phyloP scores from a whole-genome alignment of 2,797 vertebrate species.

The Argentina silus region DNA sequence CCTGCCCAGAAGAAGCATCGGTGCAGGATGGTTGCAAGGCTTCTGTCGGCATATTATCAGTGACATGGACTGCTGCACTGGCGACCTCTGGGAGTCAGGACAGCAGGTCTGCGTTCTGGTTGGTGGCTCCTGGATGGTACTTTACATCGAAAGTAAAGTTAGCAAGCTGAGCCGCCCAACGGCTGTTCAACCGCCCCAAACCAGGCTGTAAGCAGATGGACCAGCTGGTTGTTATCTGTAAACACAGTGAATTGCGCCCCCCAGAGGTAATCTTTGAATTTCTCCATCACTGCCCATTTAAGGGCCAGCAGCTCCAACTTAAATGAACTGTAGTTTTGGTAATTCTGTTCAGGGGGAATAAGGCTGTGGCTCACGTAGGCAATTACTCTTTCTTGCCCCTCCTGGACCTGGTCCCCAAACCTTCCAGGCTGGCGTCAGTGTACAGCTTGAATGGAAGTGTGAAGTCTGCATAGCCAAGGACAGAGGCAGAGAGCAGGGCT shows the following conservation, averaged over 20 bases:
- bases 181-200: no score
- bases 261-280: neutral
- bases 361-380: neutral
- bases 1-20: constrained; percentile 12
- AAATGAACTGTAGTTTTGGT: constrained; percentile 1
- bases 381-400: neutral
- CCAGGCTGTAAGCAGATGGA: no score
- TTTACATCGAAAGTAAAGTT: no score
- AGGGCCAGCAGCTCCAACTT: neutral
- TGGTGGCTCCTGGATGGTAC: constrained; percentile 10
- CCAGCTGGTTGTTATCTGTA: no score
- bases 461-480: no score
- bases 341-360: neutral
- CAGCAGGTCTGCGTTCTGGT: no score
- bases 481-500: no score
- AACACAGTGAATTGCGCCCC: neutral
- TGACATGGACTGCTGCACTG: no score
- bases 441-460: neutral
- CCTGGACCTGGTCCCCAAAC: neutral
- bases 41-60: no score
- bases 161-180: no score
- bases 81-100: no score
- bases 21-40: neutral
- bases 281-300: neutral
- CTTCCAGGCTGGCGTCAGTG: neutral